Percentiles rank a stretch among this genome's conserved stretches.
Evolutionary conservation across 2,888 invertebrate genomes (phyloP).

Genomic region (Rotaria socialis): DNA sequence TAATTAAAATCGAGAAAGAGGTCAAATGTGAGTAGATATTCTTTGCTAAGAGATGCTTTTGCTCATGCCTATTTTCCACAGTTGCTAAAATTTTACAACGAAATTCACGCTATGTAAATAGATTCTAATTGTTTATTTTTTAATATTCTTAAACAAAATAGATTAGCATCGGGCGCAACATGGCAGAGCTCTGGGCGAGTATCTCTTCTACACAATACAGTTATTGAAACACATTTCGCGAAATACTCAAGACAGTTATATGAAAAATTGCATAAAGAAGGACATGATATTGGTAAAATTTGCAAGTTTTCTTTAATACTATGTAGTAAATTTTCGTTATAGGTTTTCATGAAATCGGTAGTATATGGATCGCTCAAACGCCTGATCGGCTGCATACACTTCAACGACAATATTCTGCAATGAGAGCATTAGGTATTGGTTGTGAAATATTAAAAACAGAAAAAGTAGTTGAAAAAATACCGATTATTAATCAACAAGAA

Average conservation of each 20-base stretch:
- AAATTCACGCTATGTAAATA: too few relatives aligned
- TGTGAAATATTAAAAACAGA: conserved; percentile 76
- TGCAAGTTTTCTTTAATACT: background rate
- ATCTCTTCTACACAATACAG: conserved; percentile 60
- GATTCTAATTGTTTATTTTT: too few relatives aligned
- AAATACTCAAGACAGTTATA: conserved; percentile 55
- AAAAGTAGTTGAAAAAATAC: conserved; percentile 73
- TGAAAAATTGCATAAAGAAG: conserved; percentile 52
- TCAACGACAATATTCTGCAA: conserved; percentile 37
- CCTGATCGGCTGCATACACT: conserved; percentile 40
- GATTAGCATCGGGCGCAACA: conserved; percentile 57
- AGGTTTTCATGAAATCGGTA: conserved; percentile 43
- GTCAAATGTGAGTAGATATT: too few relatives aligned
- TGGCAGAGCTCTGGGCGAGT: conserved; percentile 58
- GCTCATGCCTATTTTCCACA: too few relatives aligned
- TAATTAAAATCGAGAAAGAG: too few relatives aligned
- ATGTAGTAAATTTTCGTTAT: background rate
- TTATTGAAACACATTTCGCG: conserved; percentile 69
- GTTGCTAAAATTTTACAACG: too few relatives aligned
- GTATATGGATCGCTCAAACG: conserved; percentile 43
- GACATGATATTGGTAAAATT: conserved; percentile 54
- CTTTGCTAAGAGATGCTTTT: too few relatives aligned
- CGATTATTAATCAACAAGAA: conserved; percentile 73
- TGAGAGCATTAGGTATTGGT: conserved; percentile 67
- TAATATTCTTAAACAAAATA: conserved; percentile 47